These are phyloP conservation scores for Plagodis pulveraria DNA, from an alignment of 2,888 invertebrate genomes.

Conservation along the genomic window DNA sequence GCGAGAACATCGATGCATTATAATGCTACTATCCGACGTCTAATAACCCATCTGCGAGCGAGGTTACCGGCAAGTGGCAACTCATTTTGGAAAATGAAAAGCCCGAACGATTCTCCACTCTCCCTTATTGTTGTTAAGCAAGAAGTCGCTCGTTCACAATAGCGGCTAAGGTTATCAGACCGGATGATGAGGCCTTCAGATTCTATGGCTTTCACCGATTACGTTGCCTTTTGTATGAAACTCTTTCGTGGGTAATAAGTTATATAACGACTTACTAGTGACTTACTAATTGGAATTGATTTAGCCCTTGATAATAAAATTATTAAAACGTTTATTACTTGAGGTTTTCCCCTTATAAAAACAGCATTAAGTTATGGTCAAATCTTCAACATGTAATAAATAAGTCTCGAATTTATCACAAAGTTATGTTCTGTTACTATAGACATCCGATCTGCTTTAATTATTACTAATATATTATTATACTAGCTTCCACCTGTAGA, in stretches of 20 bases:
- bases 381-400: constrained; percentile 24
- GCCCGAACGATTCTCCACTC: constrained; percentile 66
- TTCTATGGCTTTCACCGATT: constrained; percentile 79
- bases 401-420: too few relatives aligned
- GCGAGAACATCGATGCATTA: constrained; percentile 60
- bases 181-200: constrained; percentile 77
- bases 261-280: constrained; percentile 60
- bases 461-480: too few relatives aligned
- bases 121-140: constrained; percentile 67
- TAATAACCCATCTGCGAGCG: constrained; percentile 65
- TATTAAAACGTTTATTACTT: constrained; percentile 36
- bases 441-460: too few relatives aligned
- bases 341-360: constrained; percentile 51
- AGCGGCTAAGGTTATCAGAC: constrained; percentile 79
- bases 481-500: too few relatives aligned
- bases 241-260: constrained; percentile 55
- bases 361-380: constrained; percentile 41
- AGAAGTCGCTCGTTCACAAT: constrained; percentile 68
- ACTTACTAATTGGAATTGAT: constrained; percentile 54
- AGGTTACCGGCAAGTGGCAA: constrained; percentile 60
- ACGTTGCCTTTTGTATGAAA: constrained; percentile 64
- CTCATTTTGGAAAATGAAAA: constrained; percentile 82
- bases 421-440: too few relatives aligned
- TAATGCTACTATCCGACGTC: constrained; percentile 68
- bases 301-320: constrained; percentile 50